Evolutionary conservation across 2,797 vertebrate genomes (phyloP), one percentile per base, ranked within the genome.

Genomic region (Rachycentron canadum): DNA sequence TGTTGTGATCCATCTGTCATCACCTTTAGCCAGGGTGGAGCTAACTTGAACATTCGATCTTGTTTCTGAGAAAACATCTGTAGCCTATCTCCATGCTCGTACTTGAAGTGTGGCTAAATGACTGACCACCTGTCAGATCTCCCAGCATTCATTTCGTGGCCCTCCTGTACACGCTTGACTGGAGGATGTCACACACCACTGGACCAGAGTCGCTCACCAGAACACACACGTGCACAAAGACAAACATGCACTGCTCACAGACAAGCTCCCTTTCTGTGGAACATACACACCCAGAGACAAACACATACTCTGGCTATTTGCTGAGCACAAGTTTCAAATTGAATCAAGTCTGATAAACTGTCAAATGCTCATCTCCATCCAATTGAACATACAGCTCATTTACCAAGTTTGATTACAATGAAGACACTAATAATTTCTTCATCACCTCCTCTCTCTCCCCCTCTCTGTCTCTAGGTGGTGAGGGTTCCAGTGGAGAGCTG

Each of bases 401-500:
- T 84, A 73, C 72, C 11, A 19, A 69, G 52, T 83, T 77, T 87
- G 71, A 88, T 86, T 79, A 73, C 76, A 84, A 84, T 23, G 4
- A 81, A 38, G 73, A 69, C 67, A 52, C 83, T 89, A 75, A 88
- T 89, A 69, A 66, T 76, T 70, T 79, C 38, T 74, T 77, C 63
- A 25, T 66, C 63, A 38, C 55, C 19, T 56, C 69, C 26, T 57
- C 74, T 32, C 50, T 62, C 30, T 73, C 17, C 57, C 34, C 36
- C 21, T 47, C n/a, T 58, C 2, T 77, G 28, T 68, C 23, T 41
- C 30, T 90, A 99, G 98, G 98, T 99, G 93, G 97, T 96, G 0
- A 95, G 96, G 56, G 97, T 99, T 79, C 98, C 98, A 0, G 97
- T 99, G 88, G 98, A 99, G 93, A 98, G 97, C 93, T 99, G 98